Base-by-base conservation (phyloP, 2,113 vertebrate genomes). In the Callocephalon fimbriatum region DNA sequence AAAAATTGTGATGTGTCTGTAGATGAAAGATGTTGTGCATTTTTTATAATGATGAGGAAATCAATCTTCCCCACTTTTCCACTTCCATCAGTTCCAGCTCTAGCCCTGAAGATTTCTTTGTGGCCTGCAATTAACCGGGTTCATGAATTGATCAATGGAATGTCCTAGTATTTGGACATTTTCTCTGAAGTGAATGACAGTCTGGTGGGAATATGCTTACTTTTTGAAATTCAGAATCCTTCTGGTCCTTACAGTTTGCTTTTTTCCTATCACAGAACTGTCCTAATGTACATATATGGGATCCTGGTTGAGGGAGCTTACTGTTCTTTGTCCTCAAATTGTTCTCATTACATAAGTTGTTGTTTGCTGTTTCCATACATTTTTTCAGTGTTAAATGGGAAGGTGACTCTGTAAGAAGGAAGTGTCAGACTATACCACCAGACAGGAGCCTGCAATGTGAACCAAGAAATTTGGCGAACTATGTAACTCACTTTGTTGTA, bases 1-100 rank as follows among this genome's bases (percentile, higher is more conserved):
- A 95, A 93, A 94, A 92, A 66, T 29, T 58, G 75, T 13, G 17
- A 31, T 70, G 26, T 81, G 29, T 66, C 75, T 59, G 20, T 58
- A 77, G 47, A 50, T 86, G 54, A 84, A 88, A 90, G 75, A 92
- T 58, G 47, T 1, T 44, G 37, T 70, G 27, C 25, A 3, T 70
- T 91, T 93, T 88, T 92, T 32, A 42, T 86, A 42, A 44, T 47
- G n/a, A 74, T 0, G 4, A 68, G 29, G 53, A 91, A 88, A 66
- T 88, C n/a, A 45, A 15, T 95, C 68, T 86, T 92, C 31, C 9
- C n/a, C 50, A 53, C 53, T 86, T 65, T 68, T 67, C 47, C 4
- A 22, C 31, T 93, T 83, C 27, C 5, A 12, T 76, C 59, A 83
- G 15, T 53, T 22, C 58, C 66, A 88, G 21, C 31, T 76, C 37